These are phyloP conservation scores for Grammomys surdaster DNA, from an alignment of 2,113 vertebrate genomes.

Conservation along the genomic window DNA sequence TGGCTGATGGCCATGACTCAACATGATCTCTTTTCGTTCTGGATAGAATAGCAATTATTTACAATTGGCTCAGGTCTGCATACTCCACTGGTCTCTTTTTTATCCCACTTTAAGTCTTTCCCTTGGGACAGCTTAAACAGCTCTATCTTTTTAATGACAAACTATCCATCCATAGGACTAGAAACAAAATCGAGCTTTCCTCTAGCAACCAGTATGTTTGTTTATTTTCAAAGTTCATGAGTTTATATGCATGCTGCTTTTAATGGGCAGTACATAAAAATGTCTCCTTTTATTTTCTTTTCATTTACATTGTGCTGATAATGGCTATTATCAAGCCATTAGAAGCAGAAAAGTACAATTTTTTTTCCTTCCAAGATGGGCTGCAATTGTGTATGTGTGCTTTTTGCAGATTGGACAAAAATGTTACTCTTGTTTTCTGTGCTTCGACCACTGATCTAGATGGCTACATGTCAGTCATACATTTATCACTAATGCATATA, in stretches of 20 bases:
- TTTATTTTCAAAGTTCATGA: conserved; percentile 81
- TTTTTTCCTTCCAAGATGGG: conserved; percentile 59
- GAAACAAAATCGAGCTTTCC: conserved; percentile 80
- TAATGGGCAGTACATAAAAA: conserved; percentile 80
- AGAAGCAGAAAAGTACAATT: conserved; percentile 74
- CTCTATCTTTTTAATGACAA: conserved; percentile 83
- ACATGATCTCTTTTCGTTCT: conserved; percentile 27
- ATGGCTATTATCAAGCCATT: conserved; percentile 77
- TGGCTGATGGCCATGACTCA: neutral
- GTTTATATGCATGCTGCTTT: conserved; percentile 72
- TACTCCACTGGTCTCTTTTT: conserved; percentile 65
- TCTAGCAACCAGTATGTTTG: conserved; percentile 76
- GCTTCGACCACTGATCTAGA: conserved; percentile 64
- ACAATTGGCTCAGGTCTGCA: conserved; percentile 73
- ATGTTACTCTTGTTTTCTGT: conserved; percentile 58
- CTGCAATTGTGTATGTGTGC: conserved; percentile 65
- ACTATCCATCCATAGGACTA: conserved; percentile 54
- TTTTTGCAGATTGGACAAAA: conserved; percentile 57
- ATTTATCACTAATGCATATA: conserved; percentile 51
- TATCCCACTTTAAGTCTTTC: conserved; percentile 72
- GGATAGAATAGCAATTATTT: conserved; percentile 75
- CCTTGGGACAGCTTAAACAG: conserved; percentile 66
- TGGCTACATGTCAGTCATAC: conserved; percentile 49
- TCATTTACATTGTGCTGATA: conserved; percentile 81
- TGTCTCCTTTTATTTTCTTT: conserved; percentile 81